Conservation (phyloP, 2,113 vertebrate species). For the Gila orcuttii region DNA sequence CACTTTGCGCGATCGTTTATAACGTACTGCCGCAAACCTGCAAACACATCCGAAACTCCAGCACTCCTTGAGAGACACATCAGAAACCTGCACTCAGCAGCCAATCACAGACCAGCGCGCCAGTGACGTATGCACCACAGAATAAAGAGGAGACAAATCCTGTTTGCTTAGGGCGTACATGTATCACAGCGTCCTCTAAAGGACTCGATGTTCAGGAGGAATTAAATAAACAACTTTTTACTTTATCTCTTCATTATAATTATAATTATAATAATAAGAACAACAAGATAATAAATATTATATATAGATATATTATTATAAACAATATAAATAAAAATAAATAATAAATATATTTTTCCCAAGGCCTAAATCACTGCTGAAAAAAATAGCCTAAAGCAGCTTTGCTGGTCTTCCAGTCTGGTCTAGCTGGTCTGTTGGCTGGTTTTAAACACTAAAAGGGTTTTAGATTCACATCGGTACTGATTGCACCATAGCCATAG, state of each 20-base stretch:
- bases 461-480: neutral
- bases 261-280: neutral
- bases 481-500: neutral
- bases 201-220: conserved; percentile 17
- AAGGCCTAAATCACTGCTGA: neutral
- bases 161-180: fast-evolving
- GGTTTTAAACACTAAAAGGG: neutral
- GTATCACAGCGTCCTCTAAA: conserved; percentile 46
- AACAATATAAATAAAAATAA: neutral
- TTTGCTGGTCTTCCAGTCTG: neutral
- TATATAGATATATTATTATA: too few species aligned
- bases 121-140: conserved; percentile 9
- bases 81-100: conserved; percentile 48
- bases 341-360: neutral
- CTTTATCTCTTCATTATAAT: neutral
- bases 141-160: neutral
- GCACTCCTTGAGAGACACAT: conserved; percentile 42
- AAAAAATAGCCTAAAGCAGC: too few species aligned
- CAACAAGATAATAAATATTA: neutral
- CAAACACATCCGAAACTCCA: conserved; percentile 56
- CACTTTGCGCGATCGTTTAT: neutral
- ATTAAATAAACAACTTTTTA: neutral
- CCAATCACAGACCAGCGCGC: conserved; percentile 65
- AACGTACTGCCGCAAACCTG: neutral
- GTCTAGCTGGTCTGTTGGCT: neutral